Percentiles rank a stretch among this genome's conserved stretches.
phyloP scores from a whole-genome alignment of 2,797 vertebrate species.

The Pelodytes ibericus region DNA sequence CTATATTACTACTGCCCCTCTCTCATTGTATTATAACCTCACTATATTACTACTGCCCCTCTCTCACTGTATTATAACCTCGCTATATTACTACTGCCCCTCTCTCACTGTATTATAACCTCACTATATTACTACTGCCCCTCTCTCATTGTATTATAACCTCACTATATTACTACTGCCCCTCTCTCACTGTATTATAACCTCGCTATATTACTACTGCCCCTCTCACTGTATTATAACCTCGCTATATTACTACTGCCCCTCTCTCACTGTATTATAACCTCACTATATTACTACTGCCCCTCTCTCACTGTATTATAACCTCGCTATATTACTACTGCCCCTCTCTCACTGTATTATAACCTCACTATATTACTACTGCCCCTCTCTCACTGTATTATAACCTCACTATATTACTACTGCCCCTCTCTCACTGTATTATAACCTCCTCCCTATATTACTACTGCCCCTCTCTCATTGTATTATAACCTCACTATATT shows the following conservation, averaged over 20 bases:
- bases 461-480: no score
- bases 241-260: no score
- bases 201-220: no score
- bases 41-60: no score
- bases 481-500: background rate
- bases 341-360: background rate
- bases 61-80: background rate
- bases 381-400: background rate
- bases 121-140: background rate
- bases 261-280: background rate
- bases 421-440: background rate
- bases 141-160: no score
- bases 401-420: background rate
- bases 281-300: no score
- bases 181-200: background rate
- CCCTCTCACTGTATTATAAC: background rate
- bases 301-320: background rate
- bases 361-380: no score
- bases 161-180: no score
- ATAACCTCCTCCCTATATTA: no score
- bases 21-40: no score
- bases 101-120: background rate
- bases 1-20: no score
- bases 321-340: background rate
- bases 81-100: background rate